Conservation (phyloP, 2,113 vertebrate species). For the Mirounga angustirostris region DNA sequence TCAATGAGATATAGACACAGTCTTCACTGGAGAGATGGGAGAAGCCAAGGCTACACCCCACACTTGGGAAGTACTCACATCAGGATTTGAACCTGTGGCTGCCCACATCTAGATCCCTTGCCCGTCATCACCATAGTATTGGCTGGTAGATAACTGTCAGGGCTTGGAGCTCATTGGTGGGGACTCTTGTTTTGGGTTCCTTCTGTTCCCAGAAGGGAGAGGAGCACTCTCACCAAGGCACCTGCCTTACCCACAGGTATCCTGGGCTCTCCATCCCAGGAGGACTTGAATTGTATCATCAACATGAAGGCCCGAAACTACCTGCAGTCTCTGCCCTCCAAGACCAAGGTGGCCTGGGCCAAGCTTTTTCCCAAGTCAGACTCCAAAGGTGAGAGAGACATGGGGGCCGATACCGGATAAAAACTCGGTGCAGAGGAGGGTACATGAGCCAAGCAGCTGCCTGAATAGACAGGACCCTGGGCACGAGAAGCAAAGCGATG, state of each 20-base stretch:
- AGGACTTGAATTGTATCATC: constrained; percentile 95
- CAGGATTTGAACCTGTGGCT: background rate
- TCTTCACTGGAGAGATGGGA: background rate
- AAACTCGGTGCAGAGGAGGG: background rate
- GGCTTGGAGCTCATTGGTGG: background rate
- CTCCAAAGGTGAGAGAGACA: constrained; percentile 87
- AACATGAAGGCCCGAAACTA: constrained; percentile 95
- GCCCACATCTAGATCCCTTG: background rate
- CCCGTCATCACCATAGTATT: background rate
- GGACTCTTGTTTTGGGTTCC: background rate
- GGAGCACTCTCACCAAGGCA: background rate
- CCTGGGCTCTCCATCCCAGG: constrained; percentile 92
- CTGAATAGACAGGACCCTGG: background rate
- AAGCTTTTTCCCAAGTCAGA: constrained; percentile 91
- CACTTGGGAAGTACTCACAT: background rate
- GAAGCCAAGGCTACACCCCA: background rate
- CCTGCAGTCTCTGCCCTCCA: constrained; percentile 92
- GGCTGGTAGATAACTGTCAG: background rate
- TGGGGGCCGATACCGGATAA: background rate
- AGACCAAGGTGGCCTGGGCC: constrained; percentile 92
- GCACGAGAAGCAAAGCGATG: background rate
- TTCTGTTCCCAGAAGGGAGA: background rate
- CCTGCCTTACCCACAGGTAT: constrained; percentile 85
- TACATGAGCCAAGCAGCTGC: background rate
- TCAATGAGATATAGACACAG: background rate